Evolutionary conservation across 2,888 invertebrate species (phyloP), one percentile per base, ranked within the genome.

Genomic region (Drosophila anomelani): DNA sequence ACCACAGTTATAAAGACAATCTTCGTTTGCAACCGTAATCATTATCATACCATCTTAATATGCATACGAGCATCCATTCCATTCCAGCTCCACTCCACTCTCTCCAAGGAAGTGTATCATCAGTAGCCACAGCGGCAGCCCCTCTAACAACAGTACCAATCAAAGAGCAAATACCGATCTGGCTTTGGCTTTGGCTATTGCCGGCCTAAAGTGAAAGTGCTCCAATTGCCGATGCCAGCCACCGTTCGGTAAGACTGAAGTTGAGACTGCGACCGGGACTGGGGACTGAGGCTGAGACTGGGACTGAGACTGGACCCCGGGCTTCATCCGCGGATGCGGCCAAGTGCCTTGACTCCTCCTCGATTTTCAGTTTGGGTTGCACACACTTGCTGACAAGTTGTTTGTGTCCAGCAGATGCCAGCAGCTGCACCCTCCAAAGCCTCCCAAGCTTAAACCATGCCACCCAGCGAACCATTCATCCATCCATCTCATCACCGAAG

Each of bases 181-280:
- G 75, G 75, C 75, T 74, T 66, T 70, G 60, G 72, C 47, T 74
- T 15, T 43, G 58, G 58, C 58, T 58, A 51, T 51, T 55, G 62
- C 57, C 64, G 69, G 78, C 81, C 74, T 78, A 90, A 91, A 91
- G 91, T 91, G 91, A 91, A 91, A 91, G 91, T 91, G 91, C 91
- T 91, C 91, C 90, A 91, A 88, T 90, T 91, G 91, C 81, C 77
- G 74, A 58, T 61, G 75, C 72, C 72, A 66, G 64, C 61, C 54
- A 41, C 43, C 62, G 63, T 62, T 57, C 6, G 54, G 51, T 51
- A 51, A 51, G 51, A 34, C 63, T 29, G 20, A 20, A 47, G 49
- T 49, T 13, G 56, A 29, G 39, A 41, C 29, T 29, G 29, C 5
- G 29, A 29, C 29, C 29, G 29, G 29, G 29, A 29, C 51, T 6